phyloP scores from a whole-genome alignment of 2,888 invertebrate genomes.

The Liposcelis brunnea region DNA sequence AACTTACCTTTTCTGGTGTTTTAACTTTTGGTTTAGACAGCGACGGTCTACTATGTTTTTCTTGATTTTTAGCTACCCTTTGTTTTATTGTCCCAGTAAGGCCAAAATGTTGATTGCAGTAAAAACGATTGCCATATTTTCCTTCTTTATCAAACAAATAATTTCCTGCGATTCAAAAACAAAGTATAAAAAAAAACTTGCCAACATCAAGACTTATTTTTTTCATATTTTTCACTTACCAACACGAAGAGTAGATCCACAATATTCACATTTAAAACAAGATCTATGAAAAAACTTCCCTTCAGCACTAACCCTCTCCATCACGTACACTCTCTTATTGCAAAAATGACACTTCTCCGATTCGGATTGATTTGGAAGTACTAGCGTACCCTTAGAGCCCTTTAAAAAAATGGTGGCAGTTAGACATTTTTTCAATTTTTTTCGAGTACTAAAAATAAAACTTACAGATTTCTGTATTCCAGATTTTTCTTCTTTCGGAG shows the following conservation, averaged over 20 bases:
- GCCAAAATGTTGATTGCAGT: constrained; percentile 57
- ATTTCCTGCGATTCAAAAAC: constrained; percentile 29
- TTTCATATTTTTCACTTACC: constrained; percentile 30
- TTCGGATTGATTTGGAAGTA: constrained; percentile 44
- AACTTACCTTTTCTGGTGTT: constrained; percentile 30
- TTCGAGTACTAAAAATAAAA: constrained; percentile 16
- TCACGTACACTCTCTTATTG: constrained; percentile 78
- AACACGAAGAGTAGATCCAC: constrained; percentile 65
- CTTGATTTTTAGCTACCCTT: constrained; percentile 19
- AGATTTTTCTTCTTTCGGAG: constrained; percentile 33
- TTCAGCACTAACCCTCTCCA: constrained; percentile 79
- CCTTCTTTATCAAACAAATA: constrained; percentile 56
- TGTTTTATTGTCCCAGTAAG: constrained; percentile 34
- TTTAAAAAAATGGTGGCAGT: too few relatives aligned
- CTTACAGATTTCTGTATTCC: constrained; percentile 35
- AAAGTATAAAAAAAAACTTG: constrained; percentile 9
- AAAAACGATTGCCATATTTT: constrained; percentile 48
- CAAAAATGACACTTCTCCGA: constrained; percentile 77
- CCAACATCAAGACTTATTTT: constrained; percentile 5
- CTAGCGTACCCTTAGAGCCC: constrained; percentile 40
- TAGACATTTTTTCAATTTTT: constrained; percentile 12
- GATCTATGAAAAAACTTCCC: constrained; percentile 81
- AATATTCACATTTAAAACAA: constrained; percentile 89
- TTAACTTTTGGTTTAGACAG: constrained; percentile 26
- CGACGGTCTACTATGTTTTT: constrained; percentile 25